A percentile compares a stretch with the other conserved stretches of the same genome.
phyloP scores from a whole-genome alignment of 2,888 invertebrate species.

The Malthinus seriepunctatus region DNA sequence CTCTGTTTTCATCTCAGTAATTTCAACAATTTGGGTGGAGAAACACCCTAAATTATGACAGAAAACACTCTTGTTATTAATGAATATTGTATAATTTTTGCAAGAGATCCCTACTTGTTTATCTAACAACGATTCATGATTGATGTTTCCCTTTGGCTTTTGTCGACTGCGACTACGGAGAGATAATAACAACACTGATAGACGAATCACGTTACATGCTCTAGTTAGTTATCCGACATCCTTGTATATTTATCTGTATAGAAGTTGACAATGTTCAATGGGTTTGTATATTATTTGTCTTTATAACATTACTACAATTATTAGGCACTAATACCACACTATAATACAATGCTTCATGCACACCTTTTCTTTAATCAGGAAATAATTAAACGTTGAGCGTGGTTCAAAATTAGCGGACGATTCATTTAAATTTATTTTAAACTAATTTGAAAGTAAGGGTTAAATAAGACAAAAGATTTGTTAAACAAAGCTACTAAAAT shows the following conservation, averaged over 20 bases:
- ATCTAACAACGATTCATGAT: conserved; percentile 42
- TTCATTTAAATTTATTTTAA: too few species aligned
- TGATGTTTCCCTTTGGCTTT: conserved; percentile 45
- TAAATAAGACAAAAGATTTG: too few species aligned
- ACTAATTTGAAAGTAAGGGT: too few species aligned
- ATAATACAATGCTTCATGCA: too few species aligned
- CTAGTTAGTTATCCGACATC: conserved; percentile 31
- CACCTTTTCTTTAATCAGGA: too few species aligned
- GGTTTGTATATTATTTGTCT: not conserved
- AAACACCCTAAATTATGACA: not conserved
- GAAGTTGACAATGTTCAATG: not conserved
- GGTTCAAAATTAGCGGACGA: too few species aligned
- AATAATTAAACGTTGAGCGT: too few species aligned
- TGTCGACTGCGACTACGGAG: conserved; percentile 37
- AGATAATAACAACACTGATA: conserved; percentile 41
- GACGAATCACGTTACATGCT: conserved; percentile 38
- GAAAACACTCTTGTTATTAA: conserved; percentile 16
- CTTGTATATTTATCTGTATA: conserved; percentile 11
- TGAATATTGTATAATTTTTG: conserved; percentile 36
- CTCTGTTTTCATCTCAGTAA: too few species aligned
- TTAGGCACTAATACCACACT: too few species aligned
- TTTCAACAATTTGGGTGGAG: too few species aligned
- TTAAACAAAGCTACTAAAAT: too few species aligned
- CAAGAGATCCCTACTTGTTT: conserved; percentile 36
- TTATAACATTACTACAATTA: too few species aligned